A percentile compares a stretch with the other conserved stretches of the same genome.
Conservation (phyloP, 2,888 invertebrate genomes). For the Acrobasis repandana region DNA sequence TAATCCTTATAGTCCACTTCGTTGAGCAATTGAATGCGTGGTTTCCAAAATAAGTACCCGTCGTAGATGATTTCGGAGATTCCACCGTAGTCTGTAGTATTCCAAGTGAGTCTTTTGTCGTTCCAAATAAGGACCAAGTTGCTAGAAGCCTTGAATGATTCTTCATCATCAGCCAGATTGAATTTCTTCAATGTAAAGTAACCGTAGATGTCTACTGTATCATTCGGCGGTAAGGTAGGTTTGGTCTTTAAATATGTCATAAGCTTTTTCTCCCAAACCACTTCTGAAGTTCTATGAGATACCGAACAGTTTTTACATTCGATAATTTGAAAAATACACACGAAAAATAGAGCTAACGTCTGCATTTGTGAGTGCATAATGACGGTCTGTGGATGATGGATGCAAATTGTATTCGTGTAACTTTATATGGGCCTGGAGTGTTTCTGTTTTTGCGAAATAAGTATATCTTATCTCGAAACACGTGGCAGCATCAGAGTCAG, state of each 20-base stretch:
- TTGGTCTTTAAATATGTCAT: conserved; percentile 28
- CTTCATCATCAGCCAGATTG: conserved; percentile 37
- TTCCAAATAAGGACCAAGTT: conserved; percentile 38
- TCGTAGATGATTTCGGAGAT: conserved; percentile 28
- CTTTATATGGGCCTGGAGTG: too few relatives aligned
- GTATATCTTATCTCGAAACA: too few relatives aligned
- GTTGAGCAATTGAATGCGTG: conserved; percentile 40
- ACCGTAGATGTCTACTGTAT: conserved; percentile 32
- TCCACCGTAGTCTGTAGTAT: conserved; percentile 41
- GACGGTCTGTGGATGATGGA: too few relatives aligned
- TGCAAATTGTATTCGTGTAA: too few relatives aligned
- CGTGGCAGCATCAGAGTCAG: too few relatives aligned
- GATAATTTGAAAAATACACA: background rate
- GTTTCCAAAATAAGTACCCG: conserved; percentile 39
- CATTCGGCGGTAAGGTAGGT: background rate
- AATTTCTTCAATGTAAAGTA: conserved; percentile 44
- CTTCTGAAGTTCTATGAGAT: background rate
- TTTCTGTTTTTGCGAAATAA: too few relatives aligned
- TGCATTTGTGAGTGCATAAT: background rate
- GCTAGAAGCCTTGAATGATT: conserved; percentile 36
- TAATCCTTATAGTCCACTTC: conserved; percentile 23
- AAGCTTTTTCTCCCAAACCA: conserved; percentile 38
- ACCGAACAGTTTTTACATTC: conserved; percentile 1
- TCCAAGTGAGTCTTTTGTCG: conserved; percentile 46
- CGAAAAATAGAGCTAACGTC: background rate